Conservation (phyloP, 2,797 vertebrate species). For the Lepilemur septentrionalis region DNA sequence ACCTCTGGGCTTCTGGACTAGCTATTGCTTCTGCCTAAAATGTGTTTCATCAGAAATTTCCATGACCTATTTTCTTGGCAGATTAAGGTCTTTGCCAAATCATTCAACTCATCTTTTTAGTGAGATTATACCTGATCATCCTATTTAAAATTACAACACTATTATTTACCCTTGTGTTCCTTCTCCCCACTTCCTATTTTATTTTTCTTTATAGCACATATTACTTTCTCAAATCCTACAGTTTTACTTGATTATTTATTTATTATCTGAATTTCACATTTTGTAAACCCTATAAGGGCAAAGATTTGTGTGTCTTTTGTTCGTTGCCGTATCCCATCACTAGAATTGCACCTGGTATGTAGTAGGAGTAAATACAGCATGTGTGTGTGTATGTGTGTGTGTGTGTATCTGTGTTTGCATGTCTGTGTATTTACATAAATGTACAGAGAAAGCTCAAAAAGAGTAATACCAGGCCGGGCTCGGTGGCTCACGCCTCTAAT, state of each 20-base stretch:
- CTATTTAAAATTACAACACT: not conserved
- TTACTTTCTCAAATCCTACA: not conserved
- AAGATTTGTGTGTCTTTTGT: not conserved
- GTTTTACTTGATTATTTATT: not conserved
- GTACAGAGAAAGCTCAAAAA: not conserved
- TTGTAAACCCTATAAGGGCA: not conserved
- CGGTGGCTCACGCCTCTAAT: too few relatives aligned
- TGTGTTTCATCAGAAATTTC: not conserved
- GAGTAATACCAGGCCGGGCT: not conserved
- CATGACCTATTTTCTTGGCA: not conserved
- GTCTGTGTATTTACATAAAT: not conserved
- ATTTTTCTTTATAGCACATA: not conserved
- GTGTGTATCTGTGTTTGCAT: not conserved
- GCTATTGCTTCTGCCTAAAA: not conserved
- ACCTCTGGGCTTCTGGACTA: not conserved
- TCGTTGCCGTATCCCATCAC: not conserved
- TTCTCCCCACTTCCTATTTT: not conserved
- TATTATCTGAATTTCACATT: not conserved
- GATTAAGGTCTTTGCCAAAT: not conserved
- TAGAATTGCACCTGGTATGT: not conserved
- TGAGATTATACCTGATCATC: not conserved
- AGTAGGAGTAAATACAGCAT: not conserved
- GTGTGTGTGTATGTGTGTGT: not conserved
- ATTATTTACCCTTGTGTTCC: not conserved
- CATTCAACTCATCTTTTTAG: not conserved